phyloP scores from a whole-genome alignment of 1,140 invertebrate genomes.

The Idris sp. region DNA sequence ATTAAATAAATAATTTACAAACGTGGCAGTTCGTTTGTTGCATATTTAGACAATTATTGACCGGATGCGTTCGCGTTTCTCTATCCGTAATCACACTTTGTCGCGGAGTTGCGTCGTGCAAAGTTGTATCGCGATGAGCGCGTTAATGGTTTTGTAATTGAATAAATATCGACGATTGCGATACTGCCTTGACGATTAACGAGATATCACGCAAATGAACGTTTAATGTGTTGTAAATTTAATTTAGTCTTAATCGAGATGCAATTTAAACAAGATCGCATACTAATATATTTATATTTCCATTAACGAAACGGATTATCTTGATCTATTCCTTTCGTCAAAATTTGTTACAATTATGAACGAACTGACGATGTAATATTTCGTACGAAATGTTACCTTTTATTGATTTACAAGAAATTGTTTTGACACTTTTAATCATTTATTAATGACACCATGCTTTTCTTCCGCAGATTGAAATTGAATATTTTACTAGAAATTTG shows the following conservation, averaged over 20 bases:
- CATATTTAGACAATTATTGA: constrained; percentile 52
- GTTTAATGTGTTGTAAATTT: constrained; percentile 58
- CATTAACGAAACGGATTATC: constrained; percentile 55
- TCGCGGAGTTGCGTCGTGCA: constrained; percentile 50
- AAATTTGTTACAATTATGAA: constrained; percentile 52
- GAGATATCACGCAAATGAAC: constrained; percentile 63
- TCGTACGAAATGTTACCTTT: constrained; percentile 31
- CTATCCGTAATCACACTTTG: constrained; percentile 46
- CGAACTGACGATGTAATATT: constrained; percentile 40
- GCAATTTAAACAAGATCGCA: constrained; percentile 62
- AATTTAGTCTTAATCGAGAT: constrained; percentile 64
- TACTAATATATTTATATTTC: constrained; percentile 64
- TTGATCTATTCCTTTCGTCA: constrained; percentile 43
- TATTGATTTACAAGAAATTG: constrained; percentile 59
- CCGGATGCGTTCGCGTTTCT: constrained; percentile 33
- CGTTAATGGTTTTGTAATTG: constrained; percentile 63
- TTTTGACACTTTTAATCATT: constrained; percentile 59
- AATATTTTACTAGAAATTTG: constrained; percentile 41
- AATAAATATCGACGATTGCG: constrained; percentile 63
- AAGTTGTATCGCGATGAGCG: constrained; percentile 55
- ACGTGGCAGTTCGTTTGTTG: constrained; percentile 28
- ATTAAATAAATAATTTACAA: constrained; percentile 38
- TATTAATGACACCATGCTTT: constrained; percentile 32
- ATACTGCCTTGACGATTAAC: constrained; percentile 59
- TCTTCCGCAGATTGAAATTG: constrained; percentile 36